Percentiles rank a stretch among this genome's conserved stretches.
These are phyloP conservation scores for Prochilodus magdalenae DNA, from an alignment of 2,113 vertebrate genomes.

Conservation along the genomic window DNA sequence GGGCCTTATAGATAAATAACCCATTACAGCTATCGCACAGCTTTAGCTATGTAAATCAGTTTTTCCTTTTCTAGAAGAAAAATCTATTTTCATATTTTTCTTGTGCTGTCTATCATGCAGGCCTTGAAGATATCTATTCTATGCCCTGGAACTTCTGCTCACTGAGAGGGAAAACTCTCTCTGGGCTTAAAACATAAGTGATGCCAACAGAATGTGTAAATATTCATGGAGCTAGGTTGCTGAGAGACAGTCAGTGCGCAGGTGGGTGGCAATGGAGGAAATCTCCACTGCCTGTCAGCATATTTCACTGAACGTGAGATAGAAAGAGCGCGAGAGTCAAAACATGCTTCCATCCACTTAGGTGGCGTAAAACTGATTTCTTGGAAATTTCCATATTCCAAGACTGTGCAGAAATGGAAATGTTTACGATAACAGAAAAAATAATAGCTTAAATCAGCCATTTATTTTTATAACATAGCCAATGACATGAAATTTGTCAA, in stretches of 20 bases:
- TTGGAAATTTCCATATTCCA: slow-evolving; percentile 44
- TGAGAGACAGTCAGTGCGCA: slow-evolving; percentile 50
- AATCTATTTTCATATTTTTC: slow-evolving; percentile 34
- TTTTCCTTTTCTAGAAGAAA: slow-evolving; percentile 4
- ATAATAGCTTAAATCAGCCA: slow-evolving; percentile 21
- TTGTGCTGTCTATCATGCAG: slow-evolving; percentile 44
- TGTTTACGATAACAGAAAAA: not conserved
- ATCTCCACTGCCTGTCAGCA: slow-evolving; percentile 66
- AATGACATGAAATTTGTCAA: slow-evolving; percentile 14
- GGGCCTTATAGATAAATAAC: slow-evolving; percentile 17
- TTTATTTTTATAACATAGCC: not conserved
- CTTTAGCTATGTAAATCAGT: slow-evolving; percentile 2
- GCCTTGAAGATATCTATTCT: slow-evolving; percentile 59
- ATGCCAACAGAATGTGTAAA: slow-evolving; percentile 71
- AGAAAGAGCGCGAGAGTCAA: slow-evolving; percentile 34
- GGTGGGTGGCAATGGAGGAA: slow-evolving; percentile 57
- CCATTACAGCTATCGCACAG: slow-evolving; percentile 1
- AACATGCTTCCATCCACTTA: slow-evolving; percentile 45
- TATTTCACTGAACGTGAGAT: slow-evolving; percentile 56
- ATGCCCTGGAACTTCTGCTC: slow-evolving; percentile 58
- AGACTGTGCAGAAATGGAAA: slow-evolving; percentile 33
- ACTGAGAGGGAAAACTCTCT: slow-evolving; percentile 59
- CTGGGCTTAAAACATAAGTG: slow-evolving; percentile 58
- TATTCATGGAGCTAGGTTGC: slow-evolving; percentile 66
- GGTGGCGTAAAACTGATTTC: slow-evolving; percentile 37